A percentile compares a stretch with the other conserved stretches of the same genome.
Evolutionary conservation across 2,797 vertebrate species (phyloP).

Genomic region (Bufotes viridis): DNA sequence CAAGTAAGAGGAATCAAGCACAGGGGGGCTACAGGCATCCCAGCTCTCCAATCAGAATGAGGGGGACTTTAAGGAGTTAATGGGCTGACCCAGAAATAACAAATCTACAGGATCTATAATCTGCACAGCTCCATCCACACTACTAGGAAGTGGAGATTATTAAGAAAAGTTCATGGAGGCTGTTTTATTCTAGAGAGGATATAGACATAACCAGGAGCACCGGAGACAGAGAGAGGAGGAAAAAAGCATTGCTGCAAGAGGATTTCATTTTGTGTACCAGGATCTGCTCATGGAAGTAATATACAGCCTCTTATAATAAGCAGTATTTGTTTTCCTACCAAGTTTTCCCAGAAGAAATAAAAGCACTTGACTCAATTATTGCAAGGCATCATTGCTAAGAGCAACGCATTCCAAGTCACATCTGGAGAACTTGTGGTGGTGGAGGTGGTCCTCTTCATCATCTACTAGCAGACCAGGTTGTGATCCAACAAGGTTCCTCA

Average conservation of each 20-base stretch:
- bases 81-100: slow-evolving; percentile 54
- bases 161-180: slow-evolving; percentile 48
- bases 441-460: not conserved
- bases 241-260: slow-evolving; percentile 2
- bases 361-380: not conserved
- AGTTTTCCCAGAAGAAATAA: slow-evolving; percentile 45
- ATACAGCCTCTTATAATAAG: slow-evolving; percentile 31
- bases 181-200: slow-evolving; percentile 2
- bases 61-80: slow-evolving; percentile 37
- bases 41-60: slow-evolving; percentile 30
- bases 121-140: slow-evolving; percentile 31
- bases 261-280: not conserved
- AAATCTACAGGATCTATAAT: slow-evolving; percentile 24
- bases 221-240: not conserved
- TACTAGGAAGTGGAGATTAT: slow-evolving; percentile 41
- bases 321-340: slow-evolving; percentile 34
- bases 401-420: slow-evolving; percentile 6
- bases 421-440: slow-evolving; percentile 1
- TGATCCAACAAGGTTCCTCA: not conserved
- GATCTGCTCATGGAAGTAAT: slow-evolving; percentile 20
- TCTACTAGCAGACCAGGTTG: not conserved
- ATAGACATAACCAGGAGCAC: slow-evolving; percentile 24
- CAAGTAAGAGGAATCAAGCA: slow-evolving; percentile 4
- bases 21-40: not conserved
- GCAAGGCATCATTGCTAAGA: slow-evolving; percentile 28